These are phyloP conservation scores for Electrophaes corylata DNA, from an alignment of 2,888 invertebrate genomes.

Conservation along the genomic window DNA sequence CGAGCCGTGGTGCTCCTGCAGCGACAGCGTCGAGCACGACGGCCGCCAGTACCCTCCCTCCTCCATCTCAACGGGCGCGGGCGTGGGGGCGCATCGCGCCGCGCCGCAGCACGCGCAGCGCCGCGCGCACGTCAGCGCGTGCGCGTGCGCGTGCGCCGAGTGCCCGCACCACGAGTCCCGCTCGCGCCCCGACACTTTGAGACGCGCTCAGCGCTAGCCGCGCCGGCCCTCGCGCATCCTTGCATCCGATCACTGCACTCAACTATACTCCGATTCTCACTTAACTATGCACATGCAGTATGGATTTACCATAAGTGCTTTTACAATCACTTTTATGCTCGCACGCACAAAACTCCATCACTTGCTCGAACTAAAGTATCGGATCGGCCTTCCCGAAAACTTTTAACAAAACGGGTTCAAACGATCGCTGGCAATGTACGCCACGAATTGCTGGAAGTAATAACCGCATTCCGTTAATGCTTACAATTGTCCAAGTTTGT, in stretches of 20 bases:
- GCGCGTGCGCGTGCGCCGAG: constrained; percentile 69
- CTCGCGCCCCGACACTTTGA: constrained; percentile 83
- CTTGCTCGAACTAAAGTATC: constrained; percentile 42
- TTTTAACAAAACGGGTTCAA: constrained; percentile 12
- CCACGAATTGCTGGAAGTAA: constrained; percentile 52
- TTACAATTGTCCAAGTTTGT: constrained; percentile 63
- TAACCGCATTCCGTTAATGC: constrained; percentile 52
- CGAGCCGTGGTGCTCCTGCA: constrained; percentile 77
- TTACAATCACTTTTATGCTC: constrained; percentile 42
- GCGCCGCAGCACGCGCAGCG: constrained; percentile 83
- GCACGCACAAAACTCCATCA: constrained; percentile 64
- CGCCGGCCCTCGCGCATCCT: constrained; percentile 65
- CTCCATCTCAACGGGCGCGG: constrained; percentile 72
- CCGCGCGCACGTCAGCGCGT: constrained; percentile 82
- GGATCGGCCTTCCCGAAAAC: constrained; percentile 56
- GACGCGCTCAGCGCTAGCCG: constrained; percentile 61
- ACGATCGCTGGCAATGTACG: constrained; percentile 29
- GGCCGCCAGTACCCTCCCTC: constrained; percentile 81
- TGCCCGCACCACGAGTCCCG: constrained; percentile 82
- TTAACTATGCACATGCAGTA: constrained; percentile 10
- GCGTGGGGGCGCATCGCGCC: constrained; percentile 74
- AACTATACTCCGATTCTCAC: constrained; percentile 31
- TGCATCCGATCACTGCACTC: constrained; percentile 61
- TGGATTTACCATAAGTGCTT: constrained; percentile 38
- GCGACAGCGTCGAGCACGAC: constrained; percentile 80